Percentiles rank a stretch among this genome's conserved stretches.
These are phyloP conservation scores for Catamblyrhynchus diadema DNA, from an alignment of 2,797 vertebrate genomes.

Conservation along the genomic window DNA sequence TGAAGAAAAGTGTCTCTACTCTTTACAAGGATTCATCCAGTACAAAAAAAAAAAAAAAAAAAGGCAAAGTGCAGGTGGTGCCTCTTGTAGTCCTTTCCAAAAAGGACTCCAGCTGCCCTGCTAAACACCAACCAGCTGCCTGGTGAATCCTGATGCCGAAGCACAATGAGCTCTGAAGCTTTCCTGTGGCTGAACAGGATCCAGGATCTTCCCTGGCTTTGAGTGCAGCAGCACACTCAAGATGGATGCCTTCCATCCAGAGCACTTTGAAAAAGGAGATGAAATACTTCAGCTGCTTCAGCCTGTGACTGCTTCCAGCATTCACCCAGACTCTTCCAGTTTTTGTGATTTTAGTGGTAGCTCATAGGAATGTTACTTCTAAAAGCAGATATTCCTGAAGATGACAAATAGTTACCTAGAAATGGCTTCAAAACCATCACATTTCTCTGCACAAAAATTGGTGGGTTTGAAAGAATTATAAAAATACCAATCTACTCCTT, in stretches of 20 bases:
- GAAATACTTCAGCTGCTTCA: slow-evolving; percentile 1
- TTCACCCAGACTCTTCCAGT: not conserved
- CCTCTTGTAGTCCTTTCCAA: not conserved
- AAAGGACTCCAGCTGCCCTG: not conserved
- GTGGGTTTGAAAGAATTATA: not conserved
- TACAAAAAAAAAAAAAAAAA: not conserved
- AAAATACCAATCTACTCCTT: not conserved
- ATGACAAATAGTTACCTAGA: not conserved
- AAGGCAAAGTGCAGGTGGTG: not conserved
- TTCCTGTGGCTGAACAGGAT: not conserved
- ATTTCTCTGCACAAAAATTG: not conserved
- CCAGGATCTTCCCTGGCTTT: slow-evolving; percentile 1
- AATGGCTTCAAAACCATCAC: not conserved
- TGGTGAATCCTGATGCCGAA: not conserved
- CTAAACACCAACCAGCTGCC: not conserved
- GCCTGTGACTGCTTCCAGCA: not conserved
- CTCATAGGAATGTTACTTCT: not conserved
- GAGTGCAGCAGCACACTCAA: not conserved
- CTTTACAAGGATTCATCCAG: not conserved
- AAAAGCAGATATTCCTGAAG: not conserved
- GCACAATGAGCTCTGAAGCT: not conserved
- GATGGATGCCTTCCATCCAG: slow-evolving; percentile 11
- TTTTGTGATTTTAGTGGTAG: not conserved
- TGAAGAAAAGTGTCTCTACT: not conserved
- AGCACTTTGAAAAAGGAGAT: slow-evolving; percentile 3